These are phyloP conservation scores for Ibidorhyncha struthersii DNA, from an alignment of 2,113 vertebrate species.

Conservation along the genomic window DNA sequence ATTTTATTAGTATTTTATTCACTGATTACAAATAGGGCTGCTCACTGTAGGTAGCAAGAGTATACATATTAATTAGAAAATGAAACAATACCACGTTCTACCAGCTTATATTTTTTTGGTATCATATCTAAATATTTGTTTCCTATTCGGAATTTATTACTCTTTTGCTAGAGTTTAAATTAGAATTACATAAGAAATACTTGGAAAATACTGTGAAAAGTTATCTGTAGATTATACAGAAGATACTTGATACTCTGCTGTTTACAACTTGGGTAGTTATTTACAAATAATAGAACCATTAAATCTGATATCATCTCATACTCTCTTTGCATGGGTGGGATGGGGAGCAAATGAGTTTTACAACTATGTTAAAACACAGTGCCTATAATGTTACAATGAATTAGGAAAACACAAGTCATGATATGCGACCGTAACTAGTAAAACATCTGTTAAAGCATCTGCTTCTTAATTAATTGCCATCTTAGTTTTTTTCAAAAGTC, in stretches of 20 bases:
- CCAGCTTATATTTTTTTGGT: background rate
- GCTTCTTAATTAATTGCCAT: constrained; percentile 56
- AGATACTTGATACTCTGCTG: background rate
- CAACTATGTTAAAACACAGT: background rate
- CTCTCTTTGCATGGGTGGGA: background rate
- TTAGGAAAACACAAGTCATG: background rate
- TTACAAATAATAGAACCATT: background rate
- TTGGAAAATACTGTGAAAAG: background rate
- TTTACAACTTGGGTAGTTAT: background rate
- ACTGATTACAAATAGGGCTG: background rate
- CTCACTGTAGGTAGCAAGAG: background rate
- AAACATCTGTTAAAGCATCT: constrained; percentile 69
- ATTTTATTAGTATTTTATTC: background rate
- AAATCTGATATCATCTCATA: background rate
- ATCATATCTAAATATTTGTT: background rate
- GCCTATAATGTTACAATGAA: background rate
- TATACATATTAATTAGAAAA: background rate
- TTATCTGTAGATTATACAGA: background rate
- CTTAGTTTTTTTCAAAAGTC: background rate
- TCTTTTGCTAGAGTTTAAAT: background rate
- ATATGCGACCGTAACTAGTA: background rate
- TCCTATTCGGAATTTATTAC: background rate
- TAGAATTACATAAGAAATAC: background rate
- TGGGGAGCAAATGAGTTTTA: background rate
- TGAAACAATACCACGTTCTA: background rate